These are phyloP conservation scores for Urocyon cinereoargenteus DNA, from an alignment of 2,797 vertebrate species.

Conservation along the genomic window DNA sequence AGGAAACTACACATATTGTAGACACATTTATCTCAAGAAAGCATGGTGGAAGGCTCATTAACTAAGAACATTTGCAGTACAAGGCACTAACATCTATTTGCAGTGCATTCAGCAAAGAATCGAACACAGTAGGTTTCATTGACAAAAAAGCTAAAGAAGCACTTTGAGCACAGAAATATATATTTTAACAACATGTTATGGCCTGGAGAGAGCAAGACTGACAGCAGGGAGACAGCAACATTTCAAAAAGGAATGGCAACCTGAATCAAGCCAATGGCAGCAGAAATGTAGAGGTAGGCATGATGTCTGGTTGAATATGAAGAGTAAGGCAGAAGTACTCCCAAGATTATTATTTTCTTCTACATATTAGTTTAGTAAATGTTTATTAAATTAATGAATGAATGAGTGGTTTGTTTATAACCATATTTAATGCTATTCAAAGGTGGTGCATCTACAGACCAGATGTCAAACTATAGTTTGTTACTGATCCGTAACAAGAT, in stretches of 20 bases:
- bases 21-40: constrained; percentile 18
- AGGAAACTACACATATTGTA: not conserved
- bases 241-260: constrained; percentile 33
- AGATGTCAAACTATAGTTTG: constrained; percentile 34
- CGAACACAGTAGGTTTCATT: not conserved
- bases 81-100: not conserved
- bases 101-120: not conserved
- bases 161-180: not conserved
- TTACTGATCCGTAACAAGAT: constrained; percentile 41
- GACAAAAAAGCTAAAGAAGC: not conserved
- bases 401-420: not conserved
- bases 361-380: constrained; percentile 39
- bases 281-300: not conserved
- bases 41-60: not conserved
- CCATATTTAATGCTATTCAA: not conserved
- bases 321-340: not conserved
- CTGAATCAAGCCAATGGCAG: not conserved
- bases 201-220: not conserved
- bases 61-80: not conserved
- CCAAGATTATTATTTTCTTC: constrained; percentile 15
- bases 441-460: not conserved
- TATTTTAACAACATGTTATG: constrained; percentile 6
- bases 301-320: not conserved
- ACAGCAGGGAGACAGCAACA: not conserved
- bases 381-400: constrained; percentile 53